Evolutionary conservation across 2,113 vertebrate genomes (phyloP), one percentile per base, ranked within the genome.

Genomic region (Aptenodytes patagonicus): DNA sequence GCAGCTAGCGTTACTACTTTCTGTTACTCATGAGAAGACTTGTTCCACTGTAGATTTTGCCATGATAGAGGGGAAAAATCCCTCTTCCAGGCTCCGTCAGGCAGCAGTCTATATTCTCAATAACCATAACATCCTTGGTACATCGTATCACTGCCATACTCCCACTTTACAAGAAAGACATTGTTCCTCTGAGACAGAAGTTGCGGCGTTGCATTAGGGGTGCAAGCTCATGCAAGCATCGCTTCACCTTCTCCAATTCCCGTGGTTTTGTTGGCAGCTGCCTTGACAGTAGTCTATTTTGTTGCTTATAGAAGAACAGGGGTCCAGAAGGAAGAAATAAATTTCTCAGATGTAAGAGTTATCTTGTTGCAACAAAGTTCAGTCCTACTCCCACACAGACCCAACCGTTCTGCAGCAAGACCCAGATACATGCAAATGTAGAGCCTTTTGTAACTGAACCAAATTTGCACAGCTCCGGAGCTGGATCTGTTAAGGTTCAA

Each of bases 361-460:
- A 72, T 4, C 73, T 91, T 0, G 1, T 38, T 89, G 93, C 75
- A 38, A 81, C n/a, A 32, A 91, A 97, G 87, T 93, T 95, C 84
- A 96, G 70, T 55, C 82, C 61, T 87, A 93, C 78, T 95, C 87
- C 94, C 82, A 95, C 94, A 22, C 89, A 85, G 42, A 76, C 26
- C 57, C 66, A 88, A 22, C 46, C 55, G 0, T 75, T 95, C 79
- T 55, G 78, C 73, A 91, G 75, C 71, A 32, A 96, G 93, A 91
- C 84, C 96, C 73, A 95, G 93, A 95, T 93, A 95, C 80, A 91
- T 93, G 93, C 78, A 95, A 95, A 95, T 94, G 65, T n/a, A 42
- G 65, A 84, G 57, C 54, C 84, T 93, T 85, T 93, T 95, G 93
- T 69, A 93, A 91, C 86, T 91, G 83, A 84, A 89, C 62, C 51